These are phyloP conservation scores for Leptopilina boulardi DNA, from an alignment of 1,140 invertebrate species.

Conservation along the genomic window DNA sequence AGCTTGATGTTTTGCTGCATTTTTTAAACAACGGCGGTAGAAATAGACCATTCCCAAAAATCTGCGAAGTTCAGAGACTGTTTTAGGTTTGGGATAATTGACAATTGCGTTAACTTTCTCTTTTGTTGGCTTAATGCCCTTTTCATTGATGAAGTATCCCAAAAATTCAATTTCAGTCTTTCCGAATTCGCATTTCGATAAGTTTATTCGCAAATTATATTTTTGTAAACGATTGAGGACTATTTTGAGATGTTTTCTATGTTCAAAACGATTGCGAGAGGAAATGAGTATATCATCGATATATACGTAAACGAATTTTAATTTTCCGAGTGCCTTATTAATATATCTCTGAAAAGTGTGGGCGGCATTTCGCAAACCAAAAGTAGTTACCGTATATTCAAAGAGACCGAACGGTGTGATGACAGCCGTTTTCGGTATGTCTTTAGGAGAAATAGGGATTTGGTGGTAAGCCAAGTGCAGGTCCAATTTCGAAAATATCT, in stretches of 20 bases:
- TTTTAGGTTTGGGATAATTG: slow-evolving; percentile 21
- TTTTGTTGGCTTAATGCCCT: background rate
- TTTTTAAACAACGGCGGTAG: slow-evolving; percentile 59
- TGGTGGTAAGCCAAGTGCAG: slow-evolving; percentile 70
- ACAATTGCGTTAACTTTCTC: too few relatives aligned
- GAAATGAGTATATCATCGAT: slow-evolving; percentile 50
- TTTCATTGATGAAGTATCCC: slow-evolving; percentile 2
- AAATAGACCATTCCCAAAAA: slow-evolving; percentile 66
- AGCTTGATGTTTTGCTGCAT: slow-evolving; percentile 54
- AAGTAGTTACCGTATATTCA: slow-evolving; percentile 7
- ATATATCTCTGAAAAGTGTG: slow-evolving; percentile 37
- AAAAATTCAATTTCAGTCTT: slow-evolving; percentile 35
- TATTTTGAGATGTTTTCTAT: slow-evolving; percentile 39
- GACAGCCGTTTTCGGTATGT: slow-evolving; percentile 51
- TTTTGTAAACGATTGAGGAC: slow-evolving; percentile 25
- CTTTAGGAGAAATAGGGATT: slow-evolving; percentile 46
- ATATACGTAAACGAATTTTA: slow-evolving; percentile 45
- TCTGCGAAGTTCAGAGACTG: slow-evolving; percentile 51
- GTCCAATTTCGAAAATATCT: slow-evolving; percentile 71
- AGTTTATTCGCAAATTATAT: slow-evolving; percentile 10
- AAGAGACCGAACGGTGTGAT: slow-evolving; percentile 64
- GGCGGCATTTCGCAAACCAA: slow-evolving; percentile 32
- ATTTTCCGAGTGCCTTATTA: background rate
- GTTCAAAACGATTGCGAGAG: slow-evolving; percentile 42
- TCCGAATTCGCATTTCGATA: slow-evolving; percentile 40